Percentiles rank a stretch among this genome's conserved stretches.
Evolutionary conservation across 1,140 invertebrate species (phyloP).

Genomic region (Pogonomyrmex barbatus): DNA sequence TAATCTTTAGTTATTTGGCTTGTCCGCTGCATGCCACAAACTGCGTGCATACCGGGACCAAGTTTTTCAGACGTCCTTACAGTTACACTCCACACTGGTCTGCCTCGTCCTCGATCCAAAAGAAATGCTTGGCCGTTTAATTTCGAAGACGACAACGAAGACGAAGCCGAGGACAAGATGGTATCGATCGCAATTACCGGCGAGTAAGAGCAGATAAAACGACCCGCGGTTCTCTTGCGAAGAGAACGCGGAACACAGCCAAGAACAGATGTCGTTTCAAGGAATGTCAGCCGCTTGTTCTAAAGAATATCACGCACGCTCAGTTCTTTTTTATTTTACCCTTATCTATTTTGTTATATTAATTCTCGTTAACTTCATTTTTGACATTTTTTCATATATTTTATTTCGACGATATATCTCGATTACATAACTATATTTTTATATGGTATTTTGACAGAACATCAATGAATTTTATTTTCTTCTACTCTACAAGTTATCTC

Average conservation of each 20-base stretch:
- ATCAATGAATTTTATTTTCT: neutral
- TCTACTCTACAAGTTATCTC: neutral
- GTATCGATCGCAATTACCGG: conserved; percentile 78
- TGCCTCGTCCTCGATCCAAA: conserved; percentile 57
- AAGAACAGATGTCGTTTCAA: conserved; percentile 77
- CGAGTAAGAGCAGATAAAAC: conserved; percentile 62
- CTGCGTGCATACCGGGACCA: conserved; percentile 34
- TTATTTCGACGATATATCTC: neutral
- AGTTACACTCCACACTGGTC: conserved; percentile 37
- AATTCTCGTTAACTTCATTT: neutral
- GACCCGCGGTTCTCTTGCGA: conserved; percentile 65
- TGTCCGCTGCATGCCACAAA: conserved; percentile 22
- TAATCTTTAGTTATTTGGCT: conserved; percentile 38
- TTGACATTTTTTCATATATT: neutral
- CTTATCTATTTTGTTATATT: conserved; percentile 46
- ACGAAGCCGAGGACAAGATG: conserved; percentile 54
- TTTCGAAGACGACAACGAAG: conserved; percentile 66
- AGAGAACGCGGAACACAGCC: conserved; percentile 76
- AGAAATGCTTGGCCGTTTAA: conserved; percentile 68
- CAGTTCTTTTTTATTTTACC: conserved; percentile 67
- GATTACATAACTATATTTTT: neutral
- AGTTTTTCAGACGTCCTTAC: conserved; percentile 50
- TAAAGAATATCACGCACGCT: conserved; percentile 45
- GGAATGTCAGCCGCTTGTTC: conserved; percentile 72
- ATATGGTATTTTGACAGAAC: neutral